A percentile compares a stretch with the other conserved stretches of the same genome.
These are phyloP conservation scores for Pituophis catenifer DNA, from an alignment of 2,113 vertebrate species.

Conservation along the genomic window DNA sequence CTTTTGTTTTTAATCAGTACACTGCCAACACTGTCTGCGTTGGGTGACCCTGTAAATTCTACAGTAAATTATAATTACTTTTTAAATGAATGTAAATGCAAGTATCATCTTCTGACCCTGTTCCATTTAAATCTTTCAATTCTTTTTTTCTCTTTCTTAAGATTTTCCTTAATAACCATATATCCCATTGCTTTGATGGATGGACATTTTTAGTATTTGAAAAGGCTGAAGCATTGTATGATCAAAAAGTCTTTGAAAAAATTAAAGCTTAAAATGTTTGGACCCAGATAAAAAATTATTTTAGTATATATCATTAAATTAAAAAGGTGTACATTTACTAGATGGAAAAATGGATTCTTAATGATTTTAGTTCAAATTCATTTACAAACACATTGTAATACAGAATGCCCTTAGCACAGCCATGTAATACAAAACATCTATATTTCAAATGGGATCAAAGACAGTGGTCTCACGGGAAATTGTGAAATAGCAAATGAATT, in stretches of 20 bases:
- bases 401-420: not conserved
- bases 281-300: not conserved
- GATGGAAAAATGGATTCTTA: not conserved
- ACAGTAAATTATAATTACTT: not conserved
- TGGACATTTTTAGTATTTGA: conserved; percentile 25
- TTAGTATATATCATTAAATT: not conserved
- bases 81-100: not conserved
- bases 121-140: not conserved
- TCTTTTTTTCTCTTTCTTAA: not conserved
- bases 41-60: not conserved
- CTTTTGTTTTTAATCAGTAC: not conserved
- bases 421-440: conserved; percentile 53
- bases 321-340: not conserved
- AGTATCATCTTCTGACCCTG: not conserved
- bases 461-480: conserved; percentile 34
- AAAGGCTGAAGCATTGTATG: conserved; percentile 26
- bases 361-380: not conserved
- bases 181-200: not conserved
- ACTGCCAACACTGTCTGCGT: not conserved
- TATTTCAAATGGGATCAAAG: conserved; percentile 32
- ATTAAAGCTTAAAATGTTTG: not conserved
- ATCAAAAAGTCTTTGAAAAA: conserved; percentile 38
- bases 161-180: not conserved
- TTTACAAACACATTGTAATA: conserved; percentile 33
- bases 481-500: conserved; percentile 43